These are phyloP conservation scores for Cryptomyrus ogoouensis DNA, from an alignment of 2,113 vertebrate species.

Conservation along the genomic window DNA sequence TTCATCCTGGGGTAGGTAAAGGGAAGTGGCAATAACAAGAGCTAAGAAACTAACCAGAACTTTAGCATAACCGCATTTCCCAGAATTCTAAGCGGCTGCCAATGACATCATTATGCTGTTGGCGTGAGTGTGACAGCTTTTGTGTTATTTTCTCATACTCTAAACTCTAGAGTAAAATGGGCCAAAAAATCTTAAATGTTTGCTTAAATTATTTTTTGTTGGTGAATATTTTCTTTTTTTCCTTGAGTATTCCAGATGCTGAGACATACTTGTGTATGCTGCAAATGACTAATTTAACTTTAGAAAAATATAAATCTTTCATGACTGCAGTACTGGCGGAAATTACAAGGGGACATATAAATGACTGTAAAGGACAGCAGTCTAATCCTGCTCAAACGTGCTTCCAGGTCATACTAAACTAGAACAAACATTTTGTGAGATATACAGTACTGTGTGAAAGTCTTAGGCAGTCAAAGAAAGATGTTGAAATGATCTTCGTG, in stretches of 20 bases:
- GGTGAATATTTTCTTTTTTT: background rate
- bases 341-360: background rate
- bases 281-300: background rate
- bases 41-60: background rate
- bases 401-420: background rate
- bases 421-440: background rate
- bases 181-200: background rate
- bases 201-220: background rate
- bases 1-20: conserved; percentile 54
- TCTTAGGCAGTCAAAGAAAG: background rate
- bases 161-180: background rate
- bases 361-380: background rate
- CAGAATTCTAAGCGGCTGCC: background rate
- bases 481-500: background rate
- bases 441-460: background rate
- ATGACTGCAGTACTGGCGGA: background rate
- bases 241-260: background rate
- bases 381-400: background rate
- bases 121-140: background rate
- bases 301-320: background rate
- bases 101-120: background rate
- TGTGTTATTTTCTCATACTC: background rate
- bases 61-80: background rate
- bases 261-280: background rate
- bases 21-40: background rate